phyloP scores from a whole-genome alignment of 2,797 vertebrate species.

The Danio choprae region DNA sequence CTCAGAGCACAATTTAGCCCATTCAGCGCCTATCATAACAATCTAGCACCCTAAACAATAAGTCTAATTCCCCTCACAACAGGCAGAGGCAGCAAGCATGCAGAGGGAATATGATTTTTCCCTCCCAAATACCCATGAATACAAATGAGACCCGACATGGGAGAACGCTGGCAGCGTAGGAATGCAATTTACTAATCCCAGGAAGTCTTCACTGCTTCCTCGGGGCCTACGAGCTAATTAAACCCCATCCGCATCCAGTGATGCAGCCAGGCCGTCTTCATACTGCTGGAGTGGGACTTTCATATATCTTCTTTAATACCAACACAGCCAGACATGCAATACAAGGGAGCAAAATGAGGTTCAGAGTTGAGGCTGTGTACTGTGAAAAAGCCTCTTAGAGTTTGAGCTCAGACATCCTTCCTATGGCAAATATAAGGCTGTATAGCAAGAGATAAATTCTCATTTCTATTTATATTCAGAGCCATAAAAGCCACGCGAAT shows the following conservation, averaged over 20 bases:
- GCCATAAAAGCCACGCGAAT: not conserved
- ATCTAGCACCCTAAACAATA: conserved; percentile 4
- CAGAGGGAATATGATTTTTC: conserved; percentile 19
- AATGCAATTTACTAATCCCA: conserved; percentile 56
- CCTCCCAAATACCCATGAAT: conserved; percentile 50
- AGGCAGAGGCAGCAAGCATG: conserved; percentile 6
- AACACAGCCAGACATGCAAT: conserved; percentile 13
- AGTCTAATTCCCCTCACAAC: not conserved
- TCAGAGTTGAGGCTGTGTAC: not conserved
- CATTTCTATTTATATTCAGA: not conserved
- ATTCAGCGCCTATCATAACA: not conserved
- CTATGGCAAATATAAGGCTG: not conserved
- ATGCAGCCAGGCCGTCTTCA: conserved; percentile 31
- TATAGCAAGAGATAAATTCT: not conserved
- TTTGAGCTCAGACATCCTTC: not conserved
- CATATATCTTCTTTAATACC: conserved; percentile 46
- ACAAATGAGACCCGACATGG: conserved; percentile 53
- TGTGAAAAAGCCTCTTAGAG: conserved; percentile 7
- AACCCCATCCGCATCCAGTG: conserved; percentile 39
- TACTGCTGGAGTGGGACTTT: conserved; percentile 34
- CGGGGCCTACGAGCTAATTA: conserved; percentile 56
- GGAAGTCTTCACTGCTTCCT: conserved; percentile 44
- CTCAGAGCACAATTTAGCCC: not conserved
- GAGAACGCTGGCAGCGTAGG: conserved; percentile 44
- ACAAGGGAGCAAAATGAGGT: not conserved